phyloP scores from a whole-genome alignment of 2,113 vertebrate genomes.

The Ibidorhyncha struthersii region DNA sequence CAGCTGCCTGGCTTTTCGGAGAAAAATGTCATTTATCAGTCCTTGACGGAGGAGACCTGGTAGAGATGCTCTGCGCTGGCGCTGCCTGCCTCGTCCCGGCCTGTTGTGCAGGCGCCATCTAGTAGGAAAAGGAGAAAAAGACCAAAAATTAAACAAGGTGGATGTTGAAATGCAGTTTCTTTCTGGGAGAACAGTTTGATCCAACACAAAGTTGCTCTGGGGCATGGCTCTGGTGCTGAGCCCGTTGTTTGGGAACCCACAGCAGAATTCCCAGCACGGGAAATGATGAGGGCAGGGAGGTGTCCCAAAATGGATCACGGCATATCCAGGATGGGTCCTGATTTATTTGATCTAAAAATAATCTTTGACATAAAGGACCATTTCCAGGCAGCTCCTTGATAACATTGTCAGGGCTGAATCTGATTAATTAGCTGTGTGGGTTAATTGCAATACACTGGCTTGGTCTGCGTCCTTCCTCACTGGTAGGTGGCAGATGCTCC shows the following conservation, averaged over 20 bases:
- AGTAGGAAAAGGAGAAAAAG: conserved; percentile 49
- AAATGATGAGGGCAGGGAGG: neutral
- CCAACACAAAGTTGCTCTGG: neutral
- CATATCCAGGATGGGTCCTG: neutral
- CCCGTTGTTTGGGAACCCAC: neutral
- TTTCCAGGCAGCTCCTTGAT: neutral
- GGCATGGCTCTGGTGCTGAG: neutral
- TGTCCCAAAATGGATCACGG: neutral
- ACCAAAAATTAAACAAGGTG: neutral
- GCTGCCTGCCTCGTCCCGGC: neutral
- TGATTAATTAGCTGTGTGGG: neutral
- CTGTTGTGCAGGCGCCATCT: conserved; percentile 44
- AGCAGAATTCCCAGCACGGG: neutral
- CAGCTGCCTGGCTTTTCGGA: conserved; percentile 13
- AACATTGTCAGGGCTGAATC: neutral
- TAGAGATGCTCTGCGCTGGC: neutral
- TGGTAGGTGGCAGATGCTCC: neutral
- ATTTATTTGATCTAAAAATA: neutral
- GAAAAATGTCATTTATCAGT: conserved; percentile 29
- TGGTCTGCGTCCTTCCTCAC: neutral
- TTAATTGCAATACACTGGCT: neutral
- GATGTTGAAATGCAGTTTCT: neutral
- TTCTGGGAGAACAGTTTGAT: neutral
- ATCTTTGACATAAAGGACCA: neutral
- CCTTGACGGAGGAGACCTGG: neutral